Base-by-base conservation (phyloP, 2,888 invertebrate species). In the Ennomos quercinarius region DNA sequence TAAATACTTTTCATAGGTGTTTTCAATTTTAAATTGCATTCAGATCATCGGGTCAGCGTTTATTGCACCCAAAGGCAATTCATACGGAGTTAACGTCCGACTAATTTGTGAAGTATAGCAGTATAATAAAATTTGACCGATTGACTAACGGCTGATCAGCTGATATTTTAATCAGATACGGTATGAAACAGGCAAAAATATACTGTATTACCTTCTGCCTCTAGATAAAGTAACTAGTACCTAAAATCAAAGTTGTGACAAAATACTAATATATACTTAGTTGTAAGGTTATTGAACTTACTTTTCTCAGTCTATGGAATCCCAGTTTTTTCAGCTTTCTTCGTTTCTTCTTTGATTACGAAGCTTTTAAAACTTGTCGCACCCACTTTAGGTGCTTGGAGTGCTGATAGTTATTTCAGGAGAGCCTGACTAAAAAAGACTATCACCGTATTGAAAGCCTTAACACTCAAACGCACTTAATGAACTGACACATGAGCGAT, bases 61-160 rank as follows among this genome's bases (percentile, higher is more conserved):
- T 91, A 91, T 89, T 90, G 91, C 91, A 91, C 88, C 86, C 87
- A 84, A 77, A 78, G 81, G 86, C 83, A 84, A 86, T 89, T 87
- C 84, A 79, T 80, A 77, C 71, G 64, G 80, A 87, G 86, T 91
- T 90, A 91, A 89, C 91, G 86, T 89, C 87, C 84, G 86, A 89
- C 91, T 91, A 91, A 91, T 91, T 91, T 91, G 91, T 89, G 88
- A 91, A 88, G 87, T 55, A 58, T 86, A 78, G 79, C 80, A 72
- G 79, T 69, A 78, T 79, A 83, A 80, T 90, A 87, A 89, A 88
- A 76, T 67, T 68, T 71, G 73, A 80, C 77, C 76, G 76, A 75
- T 76, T 74, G 66, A 74, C 70, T 77, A 81, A 75, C 77, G 71
- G 76, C 65, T 66, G 61, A 81, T 86, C 87, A 86, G 87, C 86